Evolutionary conservation across 2,888 invertebrate species (phyloP), one percentile per base, ranked within the genome.

Genomic region (Amitus sp.): DNA sequence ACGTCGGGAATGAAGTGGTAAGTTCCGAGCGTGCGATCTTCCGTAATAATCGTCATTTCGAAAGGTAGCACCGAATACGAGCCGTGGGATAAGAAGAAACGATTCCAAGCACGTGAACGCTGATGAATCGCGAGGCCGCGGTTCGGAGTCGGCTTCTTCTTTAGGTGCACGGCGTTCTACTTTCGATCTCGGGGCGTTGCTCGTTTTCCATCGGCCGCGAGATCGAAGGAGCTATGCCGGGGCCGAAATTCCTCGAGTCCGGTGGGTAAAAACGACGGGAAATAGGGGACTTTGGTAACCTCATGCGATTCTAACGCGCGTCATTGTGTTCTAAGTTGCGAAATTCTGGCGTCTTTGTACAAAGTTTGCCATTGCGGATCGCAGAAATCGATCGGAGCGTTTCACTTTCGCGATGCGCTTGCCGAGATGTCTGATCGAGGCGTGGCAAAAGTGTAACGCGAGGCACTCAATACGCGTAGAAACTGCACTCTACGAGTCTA

Each of bases 391-490:
- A 76, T 77, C 77, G 75, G 76, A 78, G 80, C 80, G 80, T 81
- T 81, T 80, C 81, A 82, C 82, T 82, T 82, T 82, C 80, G 80
- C 79, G 80, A 82, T 80, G 81, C 80, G 79, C 75, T 74, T 71
- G 73, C 72, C 73, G 65, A 71, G 73, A 70, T 65, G 73, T 75
- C 73, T 71, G 79, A 76, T 76, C 73, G 72, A 79, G 79, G 78
- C 79, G 78, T 80, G 79, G 80, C 79, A 78, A 77, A 79, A 80
- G 77, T 80, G 79, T 79, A 81, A 80, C 80, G 80, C 78, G 79
- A 79, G 18, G 15, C 15, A 59, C 59, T 61, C 59, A 64, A 63
- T 60, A 57, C 64, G 40, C 50, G 34, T 47, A 30, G 62, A 42
- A 47, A 57, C 53, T 40, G 54, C 57, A 52, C n/a, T n/a, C n/a